Evolutionary conservation across 2,888 invertebrate species (phyloP).

Genomic region (Drosophila anceps): DNA sequence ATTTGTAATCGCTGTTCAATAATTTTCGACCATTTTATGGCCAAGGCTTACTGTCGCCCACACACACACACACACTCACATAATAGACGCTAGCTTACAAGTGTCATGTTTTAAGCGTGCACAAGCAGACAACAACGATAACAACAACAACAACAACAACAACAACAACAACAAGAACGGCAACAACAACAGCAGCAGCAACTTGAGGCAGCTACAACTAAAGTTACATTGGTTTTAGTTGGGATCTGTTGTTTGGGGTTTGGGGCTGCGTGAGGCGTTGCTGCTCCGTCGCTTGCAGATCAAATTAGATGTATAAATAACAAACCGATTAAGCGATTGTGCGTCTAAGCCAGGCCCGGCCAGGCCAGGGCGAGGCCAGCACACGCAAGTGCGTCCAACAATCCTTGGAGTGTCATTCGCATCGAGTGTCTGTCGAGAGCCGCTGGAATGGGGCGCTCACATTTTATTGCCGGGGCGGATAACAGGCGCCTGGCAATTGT

Average conservation of each 20-base stretch:
- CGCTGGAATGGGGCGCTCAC: background rate
- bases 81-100: conserved; percentile 68
- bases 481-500: conserved; percentile 61
- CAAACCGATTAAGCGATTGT: conserved; percentile 81
- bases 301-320: conserved; percentile 82
- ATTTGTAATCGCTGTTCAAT: conserved; percentile 79
- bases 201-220: conserved; percentile 36
- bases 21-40: conserved; percentile 78
- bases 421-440: conserved; percentile 6
- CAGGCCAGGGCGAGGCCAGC: background rate
- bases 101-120: conserved; percentile 72
- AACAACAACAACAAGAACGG: conserved; percentile 24
- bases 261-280: conserved; percentile 33
- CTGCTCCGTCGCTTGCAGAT: conserved; percentile 71
- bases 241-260: conserved; percentile 22
- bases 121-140: conserved; percentile 36
- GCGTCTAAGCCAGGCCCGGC: conserved; percentile 58
- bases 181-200: conserved; percentile 28
- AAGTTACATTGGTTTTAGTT: conserved; percentile 34
- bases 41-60: conserved; percentile 62
- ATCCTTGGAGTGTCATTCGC: conserved; percentile 55
- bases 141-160: conserved; percentile 27
- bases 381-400: conserved; percentile 49
- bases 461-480: conserved; percentile 79
- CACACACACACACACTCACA: conserved; percentile 6